Base-by-base conservation (phyloP, 2,797 vertebrate species). In the Epinephelus malabaricus region DNA sequence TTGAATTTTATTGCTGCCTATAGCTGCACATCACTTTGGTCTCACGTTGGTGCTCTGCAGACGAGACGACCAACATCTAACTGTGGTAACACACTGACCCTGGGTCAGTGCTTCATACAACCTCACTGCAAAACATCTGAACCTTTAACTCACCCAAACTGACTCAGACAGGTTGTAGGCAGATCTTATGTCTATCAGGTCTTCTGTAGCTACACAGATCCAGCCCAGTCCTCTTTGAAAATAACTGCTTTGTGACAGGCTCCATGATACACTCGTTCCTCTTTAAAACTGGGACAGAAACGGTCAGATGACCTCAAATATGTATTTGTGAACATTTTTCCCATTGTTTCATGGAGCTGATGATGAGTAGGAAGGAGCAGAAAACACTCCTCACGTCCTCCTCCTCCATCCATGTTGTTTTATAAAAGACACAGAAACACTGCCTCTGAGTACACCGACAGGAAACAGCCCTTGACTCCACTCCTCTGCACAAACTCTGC, bases 271-370 rank as follows among this genome's bases (percentile, higher is more conserved):
- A 51, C 69, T 81, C 60, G 1, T 5, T 68, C 60, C 68, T 84
- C 64, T 83, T 61, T 13, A 25, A 74, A 61, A 38, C 75, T 62
- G 30, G 49, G 51, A 64, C 76, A 78, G 66, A 84, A 88, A 66
- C 23, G 38, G 19, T 56, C 30, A 43, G 61, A 18, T 46, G 14
- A 55, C 79, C 81, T 72, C 61, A 80, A 78, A 40, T 50, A 65
- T 72, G 58, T 73, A 62, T 83, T 70, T 87, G 21, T 69, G 76
- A 78, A 83, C 25, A 61, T 23, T 78, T 84, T 51, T 47, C 64
- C 17, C 70, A 18, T 60, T 68, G 53, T 69, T 45, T 78, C 68
- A 76, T 30, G 55, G 18, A 49, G 61, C 30, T 65, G 47, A 51
- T 76, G 21, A 47, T 47, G 17, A 17, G 25, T 8, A 62, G 60